phyloP scores from a whole-genome alignment of 2,888 invertebrate species.

The Fabriciana adippe region DNA sequence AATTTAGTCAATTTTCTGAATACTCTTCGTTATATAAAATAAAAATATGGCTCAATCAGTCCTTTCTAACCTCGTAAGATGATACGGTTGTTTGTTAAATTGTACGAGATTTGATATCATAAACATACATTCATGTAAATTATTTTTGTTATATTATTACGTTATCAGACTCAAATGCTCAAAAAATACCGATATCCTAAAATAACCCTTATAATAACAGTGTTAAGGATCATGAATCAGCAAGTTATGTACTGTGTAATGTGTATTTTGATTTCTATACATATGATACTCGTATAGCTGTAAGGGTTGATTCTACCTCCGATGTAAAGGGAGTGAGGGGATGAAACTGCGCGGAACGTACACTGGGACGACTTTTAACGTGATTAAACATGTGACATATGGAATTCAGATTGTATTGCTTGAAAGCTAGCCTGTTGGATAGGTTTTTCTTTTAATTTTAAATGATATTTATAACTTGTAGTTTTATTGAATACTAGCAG shows the following conservation, averaged over 20 bases:
- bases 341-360: background rate
- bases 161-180: background rate
- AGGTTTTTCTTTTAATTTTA: too few relatives aligned
- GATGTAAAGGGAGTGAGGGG: background rate
- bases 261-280: background rate
- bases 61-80: too few relatives aligned
- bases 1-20: too few relatives aligned
- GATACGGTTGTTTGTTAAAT: too few relatives aligned
- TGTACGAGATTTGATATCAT: too few relatives aligned
- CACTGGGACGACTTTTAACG: constrained; percentile 28
- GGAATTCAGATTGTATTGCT: constrained; percentile 5
- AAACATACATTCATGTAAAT: background rate
- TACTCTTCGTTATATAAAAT: too few relatives aligned
- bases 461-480: too few relatives aligned
- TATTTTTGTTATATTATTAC: background rate
- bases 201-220: background rate
- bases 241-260: background rate
- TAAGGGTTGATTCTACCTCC: too few relatives aligned
- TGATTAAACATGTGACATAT: constrained; percentile 19
- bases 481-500: too few relatives aligned
- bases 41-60: too few relatives aligned
- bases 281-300: background rate
- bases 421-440: too few relatives aligned
- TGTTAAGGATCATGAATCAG: background rate
- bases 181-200: background rate